phyloP scores from a whole-genome alignment of 2,113 vertebrate species.

The Morone chrysops region DNA sequence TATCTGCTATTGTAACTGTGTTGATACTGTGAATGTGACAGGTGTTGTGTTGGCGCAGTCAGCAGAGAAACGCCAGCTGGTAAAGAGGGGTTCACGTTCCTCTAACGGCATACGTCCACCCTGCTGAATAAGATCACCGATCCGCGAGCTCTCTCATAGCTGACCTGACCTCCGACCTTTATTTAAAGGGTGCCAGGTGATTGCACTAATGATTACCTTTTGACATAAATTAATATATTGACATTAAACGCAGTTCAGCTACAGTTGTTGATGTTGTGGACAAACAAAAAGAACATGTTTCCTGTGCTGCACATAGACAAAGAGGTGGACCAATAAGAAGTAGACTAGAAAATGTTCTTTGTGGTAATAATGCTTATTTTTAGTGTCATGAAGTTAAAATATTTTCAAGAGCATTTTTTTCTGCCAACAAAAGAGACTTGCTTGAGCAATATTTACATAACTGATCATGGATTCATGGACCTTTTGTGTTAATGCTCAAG shows the following conservation, averaged over 20 bases:
- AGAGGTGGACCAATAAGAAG: background rate
- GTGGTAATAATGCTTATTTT: background rate
- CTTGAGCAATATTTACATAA: too few relatives aligned
- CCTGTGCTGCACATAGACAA: background rate
- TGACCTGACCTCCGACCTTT: constrained; percentile 33
- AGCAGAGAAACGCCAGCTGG: constrained; percentile 1
- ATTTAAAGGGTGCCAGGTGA: background rate
- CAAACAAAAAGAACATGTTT: background rate
- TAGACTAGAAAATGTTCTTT: background rate
- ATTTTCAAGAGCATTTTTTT: background rate
- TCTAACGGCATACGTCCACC: background rate
- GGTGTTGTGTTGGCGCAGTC: background rate
- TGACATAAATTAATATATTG: background rate
- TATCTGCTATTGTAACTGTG: background rate
- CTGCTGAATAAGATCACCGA: background rate
- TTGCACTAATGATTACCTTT: background rate
- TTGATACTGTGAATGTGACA: background rate
- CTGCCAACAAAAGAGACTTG: background rate
- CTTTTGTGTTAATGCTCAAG: background rate
- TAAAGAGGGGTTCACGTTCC: background rate
- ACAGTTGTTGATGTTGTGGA: background rate
- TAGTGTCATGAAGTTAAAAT: background rate
- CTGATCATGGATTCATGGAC: background rate
- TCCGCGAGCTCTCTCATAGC: background rate
- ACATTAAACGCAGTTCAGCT: background rate